phyloP scores from a whole-genome alignment of 1,140 invertebrate species.

The Bombus confusus region DNA sequence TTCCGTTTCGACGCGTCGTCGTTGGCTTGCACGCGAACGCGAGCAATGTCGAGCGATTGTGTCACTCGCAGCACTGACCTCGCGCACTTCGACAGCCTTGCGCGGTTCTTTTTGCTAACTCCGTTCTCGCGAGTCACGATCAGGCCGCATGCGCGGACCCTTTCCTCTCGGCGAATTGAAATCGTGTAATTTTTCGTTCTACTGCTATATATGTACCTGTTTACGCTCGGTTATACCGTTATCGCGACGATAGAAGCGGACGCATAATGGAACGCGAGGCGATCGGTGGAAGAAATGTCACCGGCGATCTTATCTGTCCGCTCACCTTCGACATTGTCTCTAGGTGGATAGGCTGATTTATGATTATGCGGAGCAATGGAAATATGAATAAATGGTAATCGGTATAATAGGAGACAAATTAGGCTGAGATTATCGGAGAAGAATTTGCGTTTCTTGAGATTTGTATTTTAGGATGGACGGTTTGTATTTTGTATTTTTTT shows the following conservation, averaged over 20 bases:
- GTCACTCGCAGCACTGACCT: conserved; percentile 59
- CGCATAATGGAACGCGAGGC: conserved; percentile 48
- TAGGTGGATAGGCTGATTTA: not conserved
- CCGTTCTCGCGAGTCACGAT: conserved; percentile 12
- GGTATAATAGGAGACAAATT: not conserved
- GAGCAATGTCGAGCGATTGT: conserved; percentile 54
- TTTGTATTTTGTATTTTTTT: too few species aligned
- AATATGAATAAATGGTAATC: not conserved
- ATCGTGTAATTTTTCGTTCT: not conserved
- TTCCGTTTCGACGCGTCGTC: conserved; percentile 29
- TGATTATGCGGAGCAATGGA: not conserved
- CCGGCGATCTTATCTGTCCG: conserved; percentile 55
- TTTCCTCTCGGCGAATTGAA: not conserved
- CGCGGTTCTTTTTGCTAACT: conserved; percentile 14
- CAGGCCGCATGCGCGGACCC: conserved; percentile 8
- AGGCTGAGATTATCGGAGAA: not conserved
- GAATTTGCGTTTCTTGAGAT: not conserved
- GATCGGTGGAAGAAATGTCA: conserved; percentile 60
- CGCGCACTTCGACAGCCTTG: conserved; percentile 44
- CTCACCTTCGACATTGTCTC: conserved; percentile 58
- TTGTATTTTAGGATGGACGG: not conserved
- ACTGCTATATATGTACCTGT: not conserved
- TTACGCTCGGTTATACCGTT: conserved; percentile 20
- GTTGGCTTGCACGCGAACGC: conserved; percentile 21
- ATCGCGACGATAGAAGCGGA: conserved; percentile 4